Conservation (phyloP, 2,113 vertebrate genomes). For the Sterna hirundo region DNA sequence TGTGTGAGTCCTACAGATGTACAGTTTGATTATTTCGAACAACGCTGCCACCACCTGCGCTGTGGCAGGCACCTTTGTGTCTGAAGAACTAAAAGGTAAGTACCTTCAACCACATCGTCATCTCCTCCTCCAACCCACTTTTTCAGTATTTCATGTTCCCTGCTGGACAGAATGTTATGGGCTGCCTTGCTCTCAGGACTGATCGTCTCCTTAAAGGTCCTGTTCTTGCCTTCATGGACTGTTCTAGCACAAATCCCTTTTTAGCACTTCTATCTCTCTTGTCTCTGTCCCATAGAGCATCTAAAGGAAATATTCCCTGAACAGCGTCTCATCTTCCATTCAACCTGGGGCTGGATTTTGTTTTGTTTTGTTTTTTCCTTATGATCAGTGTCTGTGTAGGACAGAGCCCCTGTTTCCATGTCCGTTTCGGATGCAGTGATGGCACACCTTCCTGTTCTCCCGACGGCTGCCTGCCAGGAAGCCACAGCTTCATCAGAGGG, state of each 20-base stretch:
- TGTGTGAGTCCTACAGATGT: background rate
- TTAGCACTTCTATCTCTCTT: background rate
- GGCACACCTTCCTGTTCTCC: fast-evolving
- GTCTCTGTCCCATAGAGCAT: background rate
- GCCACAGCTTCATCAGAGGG: background rate
- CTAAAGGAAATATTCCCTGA: background rate
- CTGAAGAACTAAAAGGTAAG: background rate
- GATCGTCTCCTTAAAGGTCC: background rate
- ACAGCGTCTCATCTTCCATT: background rate
- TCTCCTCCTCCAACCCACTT: background rate
- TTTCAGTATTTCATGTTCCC: background rate
- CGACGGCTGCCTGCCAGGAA: fast-evolving
- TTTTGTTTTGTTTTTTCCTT: background rate
- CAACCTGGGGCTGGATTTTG: background rate
- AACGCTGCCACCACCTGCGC: background rate
- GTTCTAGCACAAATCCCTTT: background rate
- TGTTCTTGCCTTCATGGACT: background rate
- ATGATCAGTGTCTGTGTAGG: background rate
- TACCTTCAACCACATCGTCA: background rate
- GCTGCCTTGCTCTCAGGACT: background rate
- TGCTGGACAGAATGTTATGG: background rate
- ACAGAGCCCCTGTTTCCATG: background rate
- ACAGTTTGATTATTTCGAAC: background rate
- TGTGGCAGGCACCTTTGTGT: background rate
- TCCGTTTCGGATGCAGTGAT: fast-evolving